Evolutionary conservation across 2,888 invertebrate genomes (phyloP), one percentile per base, ranked within the genome.

Genomic region (Spialia ferax): DNA sequence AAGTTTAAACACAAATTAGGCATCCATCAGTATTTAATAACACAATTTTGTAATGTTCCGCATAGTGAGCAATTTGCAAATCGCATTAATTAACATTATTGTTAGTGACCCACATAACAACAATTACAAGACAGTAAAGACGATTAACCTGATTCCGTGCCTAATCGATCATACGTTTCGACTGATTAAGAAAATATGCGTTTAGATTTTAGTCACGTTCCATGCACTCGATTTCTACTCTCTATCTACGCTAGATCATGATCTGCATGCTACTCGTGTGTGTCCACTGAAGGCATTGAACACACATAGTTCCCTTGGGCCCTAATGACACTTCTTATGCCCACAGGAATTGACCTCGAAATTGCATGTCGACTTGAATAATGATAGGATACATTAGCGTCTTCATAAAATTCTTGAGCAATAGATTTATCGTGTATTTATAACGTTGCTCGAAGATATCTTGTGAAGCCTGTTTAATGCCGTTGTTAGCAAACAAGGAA

Each of bases 291-390:
- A 56, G 61, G 67, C 67, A 67, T 62, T 67, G 61, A 22, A 67
- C 35, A 26, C 15, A 67, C 35, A 26, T 48, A 61, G 35, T 48
- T 67, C 67, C 61, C 67, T 55, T 32, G 62, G 55, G 67, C 48
- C 55, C 48, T 67, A 67, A 67, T 67, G 48, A 61, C 55, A 67
- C 55, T 67, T 67, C 61, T 61, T 67, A 62, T 62, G 32, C 67
- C 67, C 67, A 48, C 38, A 61, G 67, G 67, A 52, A 61, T 62
- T 67, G 32, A 67, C 67, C 67, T 67, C 67, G 67, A 67, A 67
- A 67, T 61, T 61, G 61, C 61, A 56, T 35, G 48, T 67, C 55
- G 67, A 8, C 48, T 67, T 55, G 67, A 67, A 67, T 67, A 67
- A 62, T 67, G 67, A 67, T 61, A 48, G 55, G 23, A 62, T 55